Evolutionary conservation across 2,797 vertebrate genomes (phyloP), one percentile per base, ranked within the genome.

Genomic region (Perodicticus potto): DNA sequence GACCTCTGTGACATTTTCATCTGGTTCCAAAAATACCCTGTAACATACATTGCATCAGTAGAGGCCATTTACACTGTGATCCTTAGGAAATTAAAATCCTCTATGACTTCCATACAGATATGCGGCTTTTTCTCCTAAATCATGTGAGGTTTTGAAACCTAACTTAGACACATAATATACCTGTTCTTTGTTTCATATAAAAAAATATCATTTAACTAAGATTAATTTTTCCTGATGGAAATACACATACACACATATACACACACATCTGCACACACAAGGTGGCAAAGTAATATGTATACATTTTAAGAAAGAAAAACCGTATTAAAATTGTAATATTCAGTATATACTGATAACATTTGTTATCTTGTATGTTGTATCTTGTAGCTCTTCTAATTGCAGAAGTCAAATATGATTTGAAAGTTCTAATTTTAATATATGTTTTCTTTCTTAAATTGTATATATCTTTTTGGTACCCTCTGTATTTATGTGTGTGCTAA

Each of bases 11-110:
- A 88, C 34, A 13, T 76, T 93, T 84, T 88, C 82, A 61, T 93
- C 86, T 86, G 93, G 73, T 86, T 98, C 93, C 87, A 88, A 74
- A 96, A 98, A 97, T 96, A 97, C 91, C 84, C 86, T 63, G 95
- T 81, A 81, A 7, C 43, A 0, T 69, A 65, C 29, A 29, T 29
- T 49, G 91, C n/a, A 23, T 82, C 2, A 9, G 17, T 23, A 53
- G 61, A 0, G 92, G 91, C 97, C 86, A 1, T 0, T 97, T 98
- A 92, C 94, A 32, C 1, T 89, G 55, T 94, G 95, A 92, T 81
- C 86, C 97, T 83, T 91, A 95, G 95, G 88, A 89, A 49, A 67
- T 93, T 23, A 43, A 95, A 97, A 80, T 92, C 40, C 77, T 3
- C 0, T 91, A 82, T 34, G 93, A 95, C 96, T 97, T 95, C 95